A percentile compares a stretch with the other conserved stretches of the same genome.
These are phyloP conservation scores for Ondatra zibethicus DNA, from an alignment of 2,113 vertebrate species.

Conservation along the genomic window DNA sequence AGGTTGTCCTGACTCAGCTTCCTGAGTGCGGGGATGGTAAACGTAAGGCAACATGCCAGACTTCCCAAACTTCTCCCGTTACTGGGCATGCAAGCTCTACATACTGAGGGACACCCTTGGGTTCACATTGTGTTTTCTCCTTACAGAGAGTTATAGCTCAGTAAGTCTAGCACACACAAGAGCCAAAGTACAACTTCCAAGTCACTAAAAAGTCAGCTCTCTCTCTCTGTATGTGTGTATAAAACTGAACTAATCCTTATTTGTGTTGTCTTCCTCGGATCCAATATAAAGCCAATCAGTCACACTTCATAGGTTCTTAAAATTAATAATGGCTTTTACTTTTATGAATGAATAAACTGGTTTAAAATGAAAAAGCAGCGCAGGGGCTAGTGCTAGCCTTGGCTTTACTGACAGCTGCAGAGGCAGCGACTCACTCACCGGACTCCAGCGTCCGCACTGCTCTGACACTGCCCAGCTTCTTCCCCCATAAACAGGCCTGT, in stretches of 20 bases:
- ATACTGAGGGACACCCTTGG: neutral
- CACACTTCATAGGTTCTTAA: neutral
- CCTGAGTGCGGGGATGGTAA: neutral
- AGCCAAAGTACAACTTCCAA: neutral
- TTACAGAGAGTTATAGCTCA: neutral
- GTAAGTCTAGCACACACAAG: neutral
- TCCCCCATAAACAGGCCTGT: neutral
- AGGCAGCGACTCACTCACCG: neutral
- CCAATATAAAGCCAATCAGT: neutral
- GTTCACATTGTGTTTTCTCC: neutral
- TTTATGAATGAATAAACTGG: neutral
- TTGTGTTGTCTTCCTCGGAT: neutral
- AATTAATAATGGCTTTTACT: neutral
- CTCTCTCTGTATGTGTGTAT: neutral
- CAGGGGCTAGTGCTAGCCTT: neutral
- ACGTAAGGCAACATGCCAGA: neutral
- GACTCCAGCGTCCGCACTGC: neutral
- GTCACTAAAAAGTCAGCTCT: neutral
- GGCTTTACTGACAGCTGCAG: neutral
- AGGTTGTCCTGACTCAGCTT: too few species aligned
- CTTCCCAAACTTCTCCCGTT: neutral
- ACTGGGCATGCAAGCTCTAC: neutral
- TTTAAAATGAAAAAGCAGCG: neutral
- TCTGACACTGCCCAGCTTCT: neutral
- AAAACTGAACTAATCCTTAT: neutral